phyloP scores from a whole-genome alignment of 2,113 vertebrate species.

The Choloepus hoffmanni region DNA sequence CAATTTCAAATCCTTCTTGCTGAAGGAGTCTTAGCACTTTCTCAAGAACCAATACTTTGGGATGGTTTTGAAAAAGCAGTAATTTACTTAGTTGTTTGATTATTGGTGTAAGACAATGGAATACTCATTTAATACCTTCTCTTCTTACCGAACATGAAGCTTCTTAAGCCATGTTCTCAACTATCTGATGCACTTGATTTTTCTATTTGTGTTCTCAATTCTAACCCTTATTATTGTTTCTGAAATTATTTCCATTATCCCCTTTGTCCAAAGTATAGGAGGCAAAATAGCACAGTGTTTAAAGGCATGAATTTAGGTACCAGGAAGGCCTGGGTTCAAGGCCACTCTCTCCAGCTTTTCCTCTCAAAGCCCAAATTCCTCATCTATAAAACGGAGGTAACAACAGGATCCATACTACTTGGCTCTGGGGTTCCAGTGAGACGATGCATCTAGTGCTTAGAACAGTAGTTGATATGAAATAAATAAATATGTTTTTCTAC shows the following conservation, averaged over 20 bases:
- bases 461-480: neutral
- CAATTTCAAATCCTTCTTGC: constrained; percentile 39
- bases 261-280: neutral
- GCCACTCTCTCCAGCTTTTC: neutral
- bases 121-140: neutral
- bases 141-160: neutral
- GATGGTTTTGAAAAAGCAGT: neutral
- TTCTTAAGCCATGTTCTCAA: neutral
- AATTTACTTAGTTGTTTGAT: constrained; percentile 11
- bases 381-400: neutral
- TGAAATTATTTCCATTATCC: neutral
- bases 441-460: neutral
- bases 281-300: neutral
- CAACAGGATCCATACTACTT: neutral
- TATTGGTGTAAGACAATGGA: neutral
- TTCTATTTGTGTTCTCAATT: constrained; percentile 2
- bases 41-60: neutral
- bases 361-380: neutral
- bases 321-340: neutral
- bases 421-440: neutral
- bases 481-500: neutral
- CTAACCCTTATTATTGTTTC: neutral
- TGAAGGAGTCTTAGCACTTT: neutral
- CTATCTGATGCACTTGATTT: neutral
- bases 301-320: neutral